Evolutionary conservation across 2,113 vertebrate genomes (phyloP), one percentile per base, ranked within the genome.

Genomic region (Corythoichthys haematopterus): DNA sequence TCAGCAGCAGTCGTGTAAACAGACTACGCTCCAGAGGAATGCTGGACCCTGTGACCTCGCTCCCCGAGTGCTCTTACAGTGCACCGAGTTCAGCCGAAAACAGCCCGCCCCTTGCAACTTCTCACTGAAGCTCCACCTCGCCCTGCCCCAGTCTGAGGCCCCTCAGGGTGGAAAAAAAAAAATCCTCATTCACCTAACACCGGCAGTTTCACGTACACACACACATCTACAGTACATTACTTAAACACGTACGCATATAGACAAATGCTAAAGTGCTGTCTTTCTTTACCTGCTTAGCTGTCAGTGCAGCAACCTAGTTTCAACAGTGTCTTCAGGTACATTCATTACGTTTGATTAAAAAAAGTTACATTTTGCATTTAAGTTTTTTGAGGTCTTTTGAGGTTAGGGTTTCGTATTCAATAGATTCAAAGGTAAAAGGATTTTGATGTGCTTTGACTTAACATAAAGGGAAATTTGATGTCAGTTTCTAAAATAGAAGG

Each of bases 41-140:
- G 88, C 88, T 87, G 87, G 85, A 90, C 88, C 86, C 88, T 50
- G 72, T 86, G 88, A 90, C 88, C 88, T 86, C 88, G 74, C 72
- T 80, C 85, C 81, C 86, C 57, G 70, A 88, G 85, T 85, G 81
- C 81, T 88, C 85, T 80, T 85, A 72, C 84, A 85, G 87, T 87
- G 87, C 87, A 89, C 70, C 33, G 88, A 77, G 87, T 90, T 90
- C 88, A 87, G 69, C 75, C 81, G 76, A 75, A 43, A 84, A 80
- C 78, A 82, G 72, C 87, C 84, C 81, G 71, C 84, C 88, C 80
- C 88, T 71, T 45, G 79, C 84, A 83, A 82, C 69, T 68, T 83
- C 85, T 86, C 84, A 82, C 83, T 64, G 59, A 73, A 80, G 83
- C 82, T 77, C 85, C 77, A 75, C 87, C 85, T 78, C 51, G 0